Base-by-base conservation (phyloP, 1,140 invertebrate genomes). In the Drosophila triauraria region DNA sequence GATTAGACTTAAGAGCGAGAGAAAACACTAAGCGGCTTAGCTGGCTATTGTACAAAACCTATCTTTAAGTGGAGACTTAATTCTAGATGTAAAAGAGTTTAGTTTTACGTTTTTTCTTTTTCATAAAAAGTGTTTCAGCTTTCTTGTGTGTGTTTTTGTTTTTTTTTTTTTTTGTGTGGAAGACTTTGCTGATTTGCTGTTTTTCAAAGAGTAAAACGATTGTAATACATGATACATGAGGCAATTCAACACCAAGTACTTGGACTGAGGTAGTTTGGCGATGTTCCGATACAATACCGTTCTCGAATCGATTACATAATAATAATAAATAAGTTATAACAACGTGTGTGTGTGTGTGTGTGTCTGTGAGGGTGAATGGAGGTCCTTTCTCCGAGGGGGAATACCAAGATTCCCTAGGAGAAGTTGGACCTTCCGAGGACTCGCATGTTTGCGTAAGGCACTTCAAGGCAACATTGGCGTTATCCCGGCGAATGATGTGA, bases 321-420 rank as follows among this genome's bases (percentile, higher is more conserved):
- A 88, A 88, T 78, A 88, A 88, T 88, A 88, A 88, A 88, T 88
- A 90, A 88, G 57, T 84, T 90, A 84, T 88, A 88, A 88, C 84
- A 88, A 90, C 68, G 47, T 70, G 65, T 61, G 32, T 65, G 72
- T 56, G 30, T 77, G 60, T 51, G 54, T 60, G 46, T 70, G 57
- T 64, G 58, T 63, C 15, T 64, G 35, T 59, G 64, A 27, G 25
- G 58, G 17, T 75, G 40, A 12, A 53, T 78, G 82, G 30, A 48
- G 61, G 60, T 42, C 56, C 9, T 20, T 44, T 20, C 81, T 87
- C 80, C 61, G 47, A 38, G 9, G 8, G 23, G n/a, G 42, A 25
- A 38, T 78, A 43, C 44, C 25, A 51, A 27, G 53, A 50, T 77
- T 46, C 30, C 60, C 44, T 1, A 23, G 13, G 46, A 64, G 38